phyloP scores from a whole-genome alignment of 2,113 vertebrate genomes.

The Hoplias malabaricus region DNA sequence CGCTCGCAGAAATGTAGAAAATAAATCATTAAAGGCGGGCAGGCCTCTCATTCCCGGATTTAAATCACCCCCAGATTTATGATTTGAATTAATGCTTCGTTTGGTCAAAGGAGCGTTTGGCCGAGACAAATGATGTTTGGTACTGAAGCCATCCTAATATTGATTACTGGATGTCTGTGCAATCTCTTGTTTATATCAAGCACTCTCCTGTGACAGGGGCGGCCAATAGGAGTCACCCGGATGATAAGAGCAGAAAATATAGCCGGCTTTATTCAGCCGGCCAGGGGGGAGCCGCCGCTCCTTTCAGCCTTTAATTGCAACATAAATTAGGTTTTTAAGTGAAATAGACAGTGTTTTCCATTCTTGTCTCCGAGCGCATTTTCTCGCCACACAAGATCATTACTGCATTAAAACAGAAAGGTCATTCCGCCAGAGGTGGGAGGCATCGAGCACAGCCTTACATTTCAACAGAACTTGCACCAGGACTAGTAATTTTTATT shows the following conservation, averaged over 20 bases:
- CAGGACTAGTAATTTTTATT: too few relatives aligned
- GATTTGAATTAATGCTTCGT: slow-evolving; percentile 99
- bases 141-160: slow-evolving; percentile 99
- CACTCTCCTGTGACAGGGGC: slow-evolving; percentile 95
- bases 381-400: slow-evolving; percentile 40
- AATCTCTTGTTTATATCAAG: slow-evolving; percentile 99
- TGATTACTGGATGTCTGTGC: slow-evolving; percentile 99
- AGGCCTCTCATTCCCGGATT: slow-evolving; percentile 94
- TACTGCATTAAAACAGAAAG: slow-evolving; percentile 46
- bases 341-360: slow-evolving; percentile 57
- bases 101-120: slow-evolving; percentile 99
- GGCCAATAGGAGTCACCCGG: slow-evolving; percentile 92
- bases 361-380: slow-evolving; percentile 50
- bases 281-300: slow-evolving; percentile 58
- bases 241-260: slow-evolving; percentile 95
- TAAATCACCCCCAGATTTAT: slow-evolving; percentile 99
- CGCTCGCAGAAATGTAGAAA: slow-evolving; percentile 99
- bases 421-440: slow-evolving; percentile 28
- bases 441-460: slow-evolving; percentile 1
- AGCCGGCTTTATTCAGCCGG: slow-evolving; percentile 65
- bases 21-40: slow-evolving; percentile 99
- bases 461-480: slow-evolving; percentile 20
- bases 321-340: slow-evolving; percentile 59
- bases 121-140: slow-evolving; percentile 98
- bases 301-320: slow-evolving; percentile 58